Conservation (phyloP, 2,888 invertebrate species). For the Epinotia ramella region DNA sequence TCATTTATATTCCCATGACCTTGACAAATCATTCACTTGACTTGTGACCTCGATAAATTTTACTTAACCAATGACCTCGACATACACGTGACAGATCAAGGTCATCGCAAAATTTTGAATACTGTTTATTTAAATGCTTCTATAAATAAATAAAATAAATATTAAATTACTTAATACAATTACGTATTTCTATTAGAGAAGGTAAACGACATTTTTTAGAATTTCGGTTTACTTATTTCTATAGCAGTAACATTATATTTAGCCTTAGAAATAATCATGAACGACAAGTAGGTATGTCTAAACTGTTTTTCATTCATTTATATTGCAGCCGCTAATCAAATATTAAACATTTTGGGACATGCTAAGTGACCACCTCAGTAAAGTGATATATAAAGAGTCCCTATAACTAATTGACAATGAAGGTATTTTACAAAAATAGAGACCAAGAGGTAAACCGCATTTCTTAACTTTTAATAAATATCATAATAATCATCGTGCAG, state of each 20-base stretch:
- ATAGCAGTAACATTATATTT: constrained; percentile 18
- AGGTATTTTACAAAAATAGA: constrained; percentile 65
- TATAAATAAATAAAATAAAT: neutral
- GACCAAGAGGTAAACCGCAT: constrained; percentile 47
- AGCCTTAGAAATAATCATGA: constrained; percentile 4
- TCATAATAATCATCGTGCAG: constrained; percentile 24
- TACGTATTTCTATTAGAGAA: constrained; percentile 19
- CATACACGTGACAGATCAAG: neutral
- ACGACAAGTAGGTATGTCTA: neutral
- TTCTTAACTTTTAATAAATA: constrained; percentile 21
- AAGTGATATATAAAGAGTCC: constrained; percentile 61
- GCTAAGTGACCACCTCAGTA: neutral
- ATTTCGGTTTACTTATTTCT: constrained; percentile 42
- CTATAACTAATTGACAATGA: constrained; percentile 64
- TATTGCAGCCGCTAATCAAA: neutral
- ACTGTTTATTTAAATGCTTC: neutral
- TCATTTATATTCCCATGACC: neutral
- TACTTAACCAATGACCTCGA: neutral
- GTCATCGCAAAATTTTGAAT: neutral
- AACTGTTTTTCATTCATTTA: neutral
- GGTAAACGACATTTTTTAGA: constrained; percentile 34
- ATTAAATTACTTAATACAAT: constrained; percentile 14
- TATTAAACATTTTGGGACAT: neutral
- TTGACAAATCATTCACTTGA: neutral
- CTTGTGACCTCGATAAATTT: neutral